Percentiles rank a stretch among this genome's conserved stretches.
These are phyloP conservation scores for Aphis craccivora DNA, from an alignment of 1,140 invertebrate genomes.

Conservation along the genomic window DNA sequence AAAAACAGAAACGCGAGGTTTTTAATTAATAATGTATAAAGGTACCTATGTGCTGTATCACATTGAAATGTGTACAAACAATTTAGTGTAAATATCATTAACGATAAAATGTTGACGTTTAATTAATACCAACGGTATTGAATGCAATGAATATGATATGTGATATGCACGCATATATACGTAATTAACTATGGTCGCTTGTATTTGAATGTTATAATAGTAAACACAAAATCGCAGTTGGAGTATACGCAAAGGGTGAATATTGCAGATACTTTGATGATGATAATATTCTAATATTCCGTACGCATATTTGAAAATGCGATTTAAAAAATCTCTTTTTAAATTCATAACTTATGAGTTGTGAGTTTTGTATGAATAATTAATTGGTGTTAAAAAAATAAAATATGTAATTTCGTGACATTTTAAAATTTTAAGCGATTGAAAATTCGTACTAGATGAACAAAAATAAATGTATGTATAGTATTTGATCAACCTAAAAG, in stretches of 20 bases:
- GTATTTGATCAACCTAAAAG: background rate
- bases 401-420: background rate
- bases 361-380: background rate
- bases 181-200: background rate
- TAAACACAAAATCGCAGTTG: background rate
- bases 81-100: background rate
- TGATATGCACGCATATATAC: background rate
- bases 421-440: background rate
- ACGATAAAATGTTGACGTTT: constrained; percentile 20
- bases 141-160: constrained; percentile 19
- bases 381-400: background rate
- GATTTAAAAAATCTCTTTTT: background rate
- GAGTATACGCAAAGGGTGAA: background rate
- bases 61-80: background rate
- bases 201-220: background rate
- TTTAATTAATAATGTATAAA: background rate
- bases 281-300: background rate
- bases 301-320: background rate
- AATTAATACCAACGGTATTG: constrained; percentile 32
- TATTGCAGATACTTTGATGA: background rate
- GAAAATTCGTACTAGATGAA: background rate
- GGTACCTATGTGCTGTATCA: background rate
- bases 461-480: background rate
- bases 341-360: background rate
- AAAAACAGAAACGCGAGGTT: background rate